Base-by-base conservation (phyloP, 1,140 invertebrate species). In the Pseudomyrmex flavicornis region DNA sequence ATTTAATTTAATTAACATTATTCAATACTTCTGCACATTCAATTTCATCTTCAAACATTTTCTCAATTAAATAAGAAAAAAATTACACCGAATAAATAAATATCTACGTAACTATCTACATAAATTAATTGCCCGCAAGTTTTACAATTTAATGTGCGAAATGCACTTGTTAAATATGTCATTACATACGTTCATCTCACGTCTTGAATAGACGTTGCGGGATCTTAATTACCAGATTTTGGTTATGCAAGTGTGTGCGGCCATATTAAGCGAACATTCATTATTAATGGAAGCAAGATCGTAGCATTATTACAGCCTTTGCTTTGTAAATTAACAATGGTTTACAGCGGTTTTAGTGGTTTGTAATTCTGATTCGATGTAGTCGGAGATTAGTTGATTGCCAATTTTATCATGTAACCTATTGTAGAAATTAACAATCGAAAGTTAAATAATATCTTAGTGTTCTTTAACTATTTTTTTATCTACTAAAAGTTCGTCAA, bases 301-400 rank as follows among this genome's bases (percentile, higher is more conserved):
- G 70, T 80, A 80, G 20, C 66, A 70, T 50, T 46, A 50, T 35
- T 80, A 80, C 54, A 20, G 76, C 65, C 70, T 79, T 50, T 35
- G 66, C 76, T 79, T 79, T 59, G 76, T 79, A 70, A 79, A 79
- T 54, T 72, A 72, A 80, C 76, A 72, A 72, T 80, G 61, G 54
- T 80, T 66, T 46, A 61, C 15, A 72, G 66, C 54, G 66, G 66
- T 80, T 80, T 50, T 5, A 8, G 54, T 12, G 54, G 76, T 80
- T 72, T 72, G 54, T 35, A 72, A 72, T 70, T 13, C 56, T 46
- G 20, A 17, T 26, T 15, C 13, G 1, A 54, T 8, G 20, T 59
- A 70, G 52, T 35, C 65, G 54, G 48, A 69, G 56, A 80, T 80
- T 80, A 72, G 66, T 48, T 59, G 54, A 80, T 72, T 80, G 76